Evolutionary conservation across 1,140 invertebrate genomes (phyloP).

Genomic region (Nymphalis io): DNA sequence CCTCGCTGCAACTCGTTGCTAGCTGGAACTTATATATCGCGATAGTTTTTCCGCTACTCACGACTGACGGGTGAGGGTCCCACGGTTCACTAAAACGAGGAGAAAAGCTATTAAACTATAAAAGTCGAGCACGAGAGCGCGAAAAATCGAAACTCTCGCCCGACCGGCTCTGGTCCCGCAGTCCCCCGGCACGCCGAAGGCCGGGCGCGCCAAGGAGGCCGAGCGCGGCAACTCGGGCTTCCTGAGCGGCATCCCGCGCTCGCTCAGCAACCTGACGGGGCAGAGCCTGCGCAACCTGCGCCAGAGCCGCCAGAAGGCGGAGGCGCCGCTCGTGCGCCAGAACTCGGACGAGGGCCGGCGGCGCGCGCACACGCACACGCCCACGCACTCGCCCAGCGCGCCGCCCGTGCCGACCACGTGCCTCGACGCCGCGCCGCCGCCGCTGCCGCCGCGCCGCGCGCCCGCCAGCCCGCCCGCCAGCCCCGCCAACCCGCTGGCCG

Average conservation of each 20-base stretch:
- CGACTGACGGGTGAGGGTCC: background rate
- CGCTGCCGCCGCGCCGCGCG: slow-evolving; percentile 63
- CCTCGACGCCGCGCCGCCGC: slow-evolving; percentile 78
- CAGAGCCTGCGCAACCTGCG: slow-evolving; percentile 70
- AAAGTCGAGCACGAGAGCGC: too few species aligned
- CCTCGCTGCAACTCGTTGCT: background rate
- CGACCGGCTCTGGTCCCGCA: slow-evolving; percentile 14
- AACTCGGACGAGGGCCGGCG: slow-evolving; percentile 58
- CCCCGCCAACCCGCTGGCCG: slow-evolving; percentile 47
- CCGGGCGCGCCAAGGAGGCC: slow-evolving; percentile 39
- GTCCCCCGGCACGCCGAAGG: slow-evolving; percentile 50
- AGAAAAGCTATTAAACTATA: too few species aligned
- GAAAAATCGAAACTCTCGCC: too few species aligned
- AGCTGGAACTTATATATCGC: background rate
- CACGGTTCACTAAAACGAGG: too few species aligned
- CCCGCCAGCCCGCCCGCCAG: slow-evolving; percentile 41
- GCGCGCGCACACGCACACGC: slow-evolving; percentile 64
- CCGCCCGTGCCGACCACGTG: slow-evolving; percentile 69
- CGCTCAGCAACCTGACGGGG: slow-evolving; percentile 80
- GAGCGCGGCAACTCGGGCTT: slow-evolving; percentile 48
- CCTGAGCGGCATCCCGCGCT: slow-evolving; percentile 81
- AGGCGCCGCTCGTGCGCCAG: slow-evolving; percentile 53
- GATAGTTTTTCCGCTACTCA: background rate
- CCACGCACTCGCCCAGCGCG: slow-evolving; percentile 63
- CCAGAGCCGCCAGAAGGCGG: slow-evolving; percentile 49